Percentiles rank a stretch among this genome's conserved stretches.
These are phyloP conservation scores for Orussus abietinus DNA, from an alignment of 1,140 invertebrate genomes.

Conservation along the genomic window DNA sequence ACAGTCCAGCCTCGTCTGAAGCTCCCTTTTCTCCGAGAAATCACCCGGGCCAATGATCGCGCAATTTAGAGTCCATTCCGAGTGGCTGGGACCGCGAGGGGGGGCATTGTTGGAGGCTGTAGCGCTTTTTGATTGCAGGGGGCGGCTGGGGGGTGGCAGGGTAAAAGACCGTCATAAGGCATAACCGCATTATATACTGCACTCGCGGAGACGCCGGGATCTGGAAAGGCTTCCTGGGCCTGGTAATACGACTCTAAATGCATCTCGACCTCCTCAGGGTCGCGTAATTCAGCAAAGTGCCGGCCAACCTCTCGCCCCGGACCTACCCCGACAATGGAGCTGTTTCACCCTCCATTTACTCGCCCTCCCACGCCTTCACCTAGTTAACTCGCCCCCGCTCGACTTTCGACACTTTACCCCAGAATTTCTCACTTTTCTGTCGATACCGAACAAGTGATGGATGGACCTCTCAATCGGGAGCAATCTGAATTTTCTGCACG, in stretches of 20 bases:
- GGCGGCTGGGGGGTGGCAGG: too few relatives aligned
- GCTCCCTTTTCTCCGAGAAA: background rate
- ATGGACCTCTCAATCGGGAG: too few relatives aligned
- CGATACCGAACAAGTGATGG: too few relatives aligned
- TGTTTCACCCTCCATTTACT: conserved; percentile 24
- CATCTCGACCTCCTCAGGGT: conserved; percentile 22
- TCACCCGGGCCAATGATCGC: conserved; percentile 20
- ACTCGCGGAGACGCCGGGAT: conserved; percentile 16
- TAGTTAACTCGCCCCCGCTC: conserved; percentile 12
- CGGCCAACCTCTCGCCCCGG: conserved; percentile 2
- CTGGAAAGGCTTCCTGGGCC: conserved; percentile 11
- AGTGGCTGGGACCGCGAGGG: too few relatives aligned
- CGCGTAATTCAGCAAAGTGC: conserved; percentile 30
- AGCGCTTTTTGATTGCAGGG: too few relatives aligned
- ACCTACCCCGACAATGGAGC: conserved; percentile 15
- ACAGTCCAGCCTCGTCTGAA: background rate
- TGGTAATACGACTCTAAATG: conserved; percentile 33
- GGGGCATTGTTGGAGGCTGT: too few relatives aligned
- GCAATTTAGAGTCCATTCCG: conserved; percentile 44
- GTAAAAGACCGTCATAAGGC: conserved; percentile 1
- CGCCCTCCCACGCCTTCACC: too few relatives aligned
- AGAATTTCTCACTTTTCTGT: background rate
- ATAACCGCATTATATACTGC: conserved; percentile 16
- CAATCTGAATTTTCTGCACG: too few relatives aligned
- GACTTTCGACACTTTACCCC: background rate